A percentile compares a stretch with the other conserved stretches of the same genome.
These are phyloP conservation scores for Drosophila auraria DNA, from an alignment of 1,140 invertebrate genomes.

Conservation along the genomic window DNA sequence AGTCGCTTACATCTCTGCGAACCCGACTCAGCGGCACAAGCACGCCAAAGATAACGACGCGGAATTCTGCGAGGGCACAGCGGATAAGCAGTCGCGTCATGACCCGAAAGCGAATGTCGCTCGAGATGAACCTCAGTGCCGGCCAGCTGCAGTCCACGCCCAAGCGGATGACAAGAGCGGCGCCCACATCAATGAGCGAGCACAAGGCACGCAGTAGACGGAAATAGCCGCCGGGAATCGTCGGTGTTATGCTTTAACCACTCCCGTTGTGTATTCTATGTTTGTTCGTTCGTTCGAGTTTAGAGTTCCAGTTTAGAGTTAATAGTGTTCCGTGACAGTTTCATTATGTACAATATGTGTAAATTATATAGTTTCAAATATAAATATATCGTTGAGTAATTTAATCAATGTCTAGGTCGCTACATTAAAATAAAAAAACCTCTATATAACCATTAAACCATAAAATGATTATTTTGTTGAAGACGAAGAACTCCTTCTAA, in stretches of 20 bases:
- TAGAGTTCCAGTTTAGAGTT: constrained; percentile 13
- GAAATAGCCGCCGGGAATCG: constrained; percentile 11
- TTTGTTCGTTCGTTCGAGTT: constrained; percentile 10
- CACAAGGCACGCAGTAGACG: constrained; percentile 15
- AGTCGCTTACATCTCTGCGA: background rate
- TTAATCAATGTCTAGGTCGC: constrained; percentile 13
- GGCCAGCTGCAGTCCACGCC: constrained; percentile 57
- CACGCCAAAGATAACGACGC: constrained; percentile 50
- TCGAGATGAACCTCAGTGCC: constrained; percentile 65
- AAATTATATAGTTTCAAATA: constrained; percentile 36
- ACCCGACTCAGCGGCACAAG: constrained; percentile 10
- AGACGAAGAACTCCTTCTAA: no score
- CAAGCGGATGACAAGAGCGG: constrained; percentile 49
- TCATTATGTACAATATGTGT: constrained; percentile 40
- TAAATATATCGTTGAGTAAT: constrained; percentile 40
- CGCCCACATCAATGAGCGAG: constrained; percentile 8
- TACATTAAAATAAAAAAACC: no score
- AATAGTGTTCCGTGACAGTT: background rate
- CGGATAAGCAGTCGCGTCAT: constrained; percentile 44
- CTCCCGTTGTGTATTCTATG: constrained; percentile 9
- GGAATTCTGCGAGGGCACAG: constrained; percentile 56
- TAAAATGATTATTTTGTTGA: background rate
- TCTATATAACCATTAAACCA: background rate
- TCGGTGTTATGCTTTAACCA: background rate
- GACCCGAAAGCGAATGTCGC: constrained; percentile 69